A percentile compares a stretch with the other conserved stretches of the same genome.
These are phyloP conservation scores for Ascidia mentula DNA, from an alignment of 23 tunicate genomes.

Conservation along the genomic window DNA sequence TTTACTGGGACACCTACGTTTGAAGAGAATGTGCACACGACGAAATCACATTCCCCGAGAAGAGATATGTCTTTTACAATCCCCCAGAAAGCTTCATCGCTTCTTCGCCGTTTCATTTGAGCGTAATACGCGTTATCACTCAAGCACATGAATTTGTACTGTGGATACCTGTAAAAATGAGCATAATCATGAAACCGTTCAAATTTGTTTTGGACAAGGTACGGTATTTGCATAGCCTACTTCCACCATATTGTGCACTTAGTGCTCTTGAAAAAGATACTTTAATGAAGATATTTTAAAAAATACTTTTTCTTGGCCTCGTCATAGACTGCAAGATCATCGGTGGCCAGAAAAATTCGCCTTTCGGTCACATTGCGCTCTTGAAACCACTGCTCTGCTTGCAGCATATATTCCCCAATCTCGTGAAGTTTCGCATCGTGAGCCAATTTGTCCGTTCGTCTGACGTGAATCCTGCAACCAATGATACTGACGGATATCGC, in stretches of 20 bases:
- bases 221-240: too few species aligned
- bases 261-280: too few species aligned
- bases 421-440: background rate
- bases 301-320: background rate
- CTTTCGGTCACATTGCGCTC: background rate
- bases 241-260: too few species aligned
- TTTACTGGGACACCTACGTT: background rate
- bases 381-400: background rate
- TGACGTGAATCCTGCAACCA: background rate
- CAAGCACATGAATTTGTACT: background rate
- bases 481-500: too few species aligned
- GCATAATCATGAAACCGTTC: too few species aligned
- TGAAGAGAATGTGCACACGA: background rate
- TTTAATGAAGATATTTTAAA: too few species aligned
- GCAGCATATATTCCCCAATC: background rate
- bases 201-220: too few species aligned
- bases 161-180: background rate
- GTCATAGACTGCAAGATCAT: background rate
- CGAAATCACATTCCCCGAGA: background rate
- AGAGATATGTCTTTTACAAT: background rate
- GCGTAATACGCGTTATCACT: background rate
- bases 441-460: background rate
- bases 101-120: background rate
- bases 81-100: background rate
- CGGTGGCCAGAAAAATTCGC: background rate